Conservation (phyloP, 2,113 vertebrate genomes). For the Micromys minutus region DNA sequence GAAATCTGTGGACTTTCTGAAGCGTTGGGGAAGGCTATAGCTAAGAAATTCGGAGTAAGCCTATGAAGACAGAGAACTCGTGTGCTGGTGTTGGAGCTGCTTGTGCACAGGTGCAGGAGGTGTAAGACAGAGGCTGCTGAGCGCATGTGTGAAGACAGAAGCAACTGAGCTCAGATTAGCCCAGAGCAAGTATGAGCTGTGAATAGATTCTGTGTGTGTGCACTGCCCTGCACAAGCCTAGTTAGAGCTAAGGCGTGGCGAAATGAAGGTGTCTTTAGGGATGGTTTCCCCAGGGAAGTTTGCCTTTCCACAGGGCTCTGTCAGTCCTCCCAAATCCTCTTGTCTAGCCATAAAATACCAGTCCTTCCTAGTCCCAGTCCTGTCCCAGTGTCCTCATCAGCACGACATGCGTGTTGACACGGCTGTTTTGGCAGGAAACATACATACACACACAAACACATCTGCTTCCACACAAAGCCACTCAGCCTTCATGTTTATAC, state of each 20-base stretch:
- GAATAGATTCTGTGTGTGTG: not conserved
- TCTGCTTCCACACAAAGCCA: not conserved
- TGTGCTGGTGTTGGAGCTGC: rapidly evolving
- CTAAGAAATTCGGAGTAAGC: not conserved
- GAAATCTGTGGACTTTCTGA: not conserved
- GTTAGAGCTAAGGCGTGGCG: not conserved
- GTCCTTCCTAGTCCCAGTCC: rapidly evolving
- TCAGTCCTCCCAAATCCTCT: rapidly evolving
- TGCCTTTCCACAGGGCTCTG: rapidly evolving
- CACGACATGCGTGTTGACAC: rapidly evolving
- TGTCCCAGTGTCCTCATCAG: rapidly evolving
- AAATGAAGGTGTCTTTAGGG: not conserved
- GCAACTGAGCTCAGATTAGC: rapidly evolving
- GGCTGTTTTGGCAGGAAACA: not conserved
- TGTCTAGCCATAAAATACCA: rapidly evolving
- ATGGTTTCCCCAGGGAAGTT: rapidly evolving
- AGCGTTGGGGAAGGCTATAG: not conserved
- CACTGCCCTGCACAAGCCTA: not conserved
- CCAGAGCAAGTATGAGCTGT: not conserved
- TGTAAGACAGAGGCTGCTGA: not conserved
- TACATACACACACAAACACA: too few species aligned
- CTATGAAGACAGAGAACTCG: too few species aligned
- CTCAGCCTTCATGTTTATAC: too few species aligned
- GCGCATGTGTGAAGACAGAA: rapidly evolving
- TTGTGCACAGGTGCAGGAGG: too few species aligned